These are phyloP conservation scores for Pocillopora damicornis DNA, from an alignment of 64 coral and sea anemone genomes.

Conservation along the genomic window DNA sequence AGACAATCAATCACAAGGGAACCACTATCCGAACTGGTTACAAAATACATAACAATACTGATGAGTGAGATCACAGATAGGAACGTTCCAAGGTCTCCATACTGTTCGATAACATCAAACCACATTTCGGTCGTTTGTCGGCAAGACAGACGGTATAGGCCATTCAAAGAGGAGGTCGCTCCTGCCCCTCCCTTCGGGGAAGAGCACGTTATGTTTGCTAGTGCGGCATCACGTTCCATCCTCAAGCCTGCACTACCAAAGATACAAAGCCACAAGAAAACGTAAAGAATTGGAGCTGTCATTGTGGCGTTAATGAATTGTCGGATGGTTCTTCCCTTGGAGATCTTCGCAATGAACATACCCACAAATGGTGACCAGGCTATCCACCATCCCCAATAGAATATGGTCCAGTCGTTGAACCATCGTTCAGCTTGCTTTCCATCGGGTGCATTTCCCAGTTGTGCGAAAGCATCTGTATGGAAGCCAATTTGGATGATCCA, in stretches of 20 bases:
- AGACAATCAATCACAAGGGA: conserved; percentile 48
- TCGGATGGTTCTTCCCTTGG: conserved; percentile 53
- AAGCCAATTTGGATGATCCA: conserved; percentile 57
- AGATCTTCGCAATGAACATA: conserved; percentile 56
- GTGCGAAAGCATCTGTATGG: conserved; percentile 67
- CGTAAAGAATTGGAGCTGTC: conserved; percentile 46
- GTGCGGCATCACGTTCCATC: conserved; percentile 41
- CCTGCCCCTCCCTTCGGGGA: conserved; percentile 21
- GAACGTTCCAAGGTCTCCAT: conserved; percentile 36
- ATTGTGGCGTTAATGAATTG: conserved; percentile 43
- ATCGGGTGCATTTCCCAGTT: conserved; percentile 60
- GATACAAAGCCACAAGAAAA: conserved; percentile 59
- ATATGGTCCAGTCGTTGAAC: conserved; percentile 67
- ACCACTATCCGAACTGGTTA: conserved; percentile 49
- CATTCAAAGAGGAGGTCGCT: background rate
- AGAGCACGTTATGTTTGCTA: conserved; percentile 27
- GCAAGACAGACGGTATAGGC: conserved; percentile 47
- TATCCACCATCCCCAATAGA: conserved; percentile 78
- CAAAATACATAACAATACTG: conserved; percentile 31
- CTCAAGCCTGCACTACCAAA: conserved; percentile 48
- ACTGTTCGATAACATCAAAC: conserved; percentile 47
- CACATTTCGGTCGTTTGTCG: conserved; percentile 32
- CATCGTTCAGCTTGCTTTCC: conserved; percentile 35
- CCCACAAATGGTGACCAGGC: conserved; percentile 66
- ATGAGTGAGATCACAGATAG: conserved; percentile 29